Conservation (phyloP, 2,888 invertebrate species). For the Mesoligia furuncula region DNA sequence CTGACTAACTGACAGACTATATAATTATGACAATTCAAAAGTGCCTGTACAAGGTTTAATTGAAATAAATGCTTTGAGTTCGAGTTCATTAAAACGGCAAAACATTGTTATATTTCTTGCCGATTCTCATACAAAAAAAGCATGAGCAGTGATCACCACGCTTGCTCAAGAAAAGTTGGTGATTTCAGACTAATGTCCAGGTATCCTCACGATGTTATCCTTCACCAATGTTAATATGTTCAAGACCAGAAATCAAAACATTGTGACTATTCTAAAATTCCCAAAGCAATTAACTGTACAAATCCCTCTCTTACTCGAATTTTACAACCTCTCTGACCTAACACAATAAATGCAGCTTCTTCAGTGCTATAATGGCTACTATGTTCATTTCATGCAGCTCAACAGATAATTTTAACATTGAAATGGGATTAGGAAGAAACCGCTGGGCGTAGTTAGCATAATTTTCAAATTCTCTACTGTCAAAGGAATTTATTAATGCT, state of each 20-base stretch:
- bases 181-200: neutral
- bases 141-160: neutral
- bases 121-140: neutral
- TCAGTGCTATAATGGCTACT: slow-evolving; percentile 50
- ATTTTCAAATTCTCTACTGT: slow-evolving; percentile 70
- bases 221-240: neutral
- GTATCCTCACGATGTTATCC: neutral
- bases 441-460: slow-evolving; percentile 66
- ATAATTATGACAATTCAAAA: no score
- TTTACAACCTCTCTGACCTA: slow-evolving; percentile 10
- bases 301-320: neutral
- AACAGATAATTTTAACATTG: slow-evolving; percentile 67
- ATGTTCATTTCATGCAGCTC: slow-evolving; percentile 62
- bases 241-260: neutral
- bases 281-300: neutral
- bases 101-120: neutral
- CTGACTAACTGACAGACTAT: no score
- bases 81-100: no score
- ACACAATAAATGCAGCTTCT: slow-evolving; percentile 55
- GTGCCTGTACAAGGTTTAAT: no score
- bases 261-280: neutral
- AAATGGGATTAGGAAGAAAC: slow-evolving; percentile 67
- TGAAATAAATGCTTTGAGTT: no score
- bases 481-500: slow-evolving; percentile 65
- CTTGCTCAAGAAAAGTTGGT: neutral